These are phyloP conservation scores for Procambarus virginalis DNA, from an alignment of 1,140 invertebrate species.

Conservation along the genomic window DNA sequence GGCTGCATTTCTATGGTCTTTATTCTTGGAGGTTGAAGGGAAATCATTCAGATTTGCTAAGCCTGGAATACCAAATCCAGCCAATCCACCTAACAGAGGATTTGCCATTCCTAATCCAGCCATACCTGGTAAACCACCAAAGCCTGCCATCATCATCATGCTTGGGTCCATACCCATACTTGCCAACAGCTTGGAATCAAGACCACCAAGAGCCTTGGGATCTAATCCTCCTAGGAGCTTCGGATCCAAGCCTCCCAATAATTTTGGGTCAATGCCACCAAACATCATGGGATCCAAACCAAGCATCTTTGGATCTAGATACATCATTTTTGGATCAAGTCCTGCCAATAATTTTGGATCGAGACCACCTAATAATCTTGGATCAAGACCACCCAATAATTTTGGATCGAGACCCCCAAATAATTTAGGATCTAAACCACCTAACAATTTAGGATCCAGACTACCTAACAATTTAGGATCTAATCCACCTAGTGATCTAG, in stretches of 20 bases:
- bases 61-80: slow-evolving; percentile 64
- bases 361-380: slow-evolving; percentile 64
- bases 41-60: slow-evolving; percentile 29
- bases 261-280: slow-evolving; percentile 40
- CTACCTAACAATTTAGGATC: slow-evolving; percentile 68
- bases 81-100: slow-evolving; percentile 66
- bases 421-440: slow-evolving; percentile 67
- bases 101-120: slow-evolving; percentile 64
- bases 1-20: slow-evolving; percentile 60
- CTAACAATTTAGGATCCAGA: slow-evolving; percentile 69
- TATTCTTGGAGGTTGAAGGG: slow-evolving; percentile 64
- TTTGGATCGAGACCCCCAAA: slow-evolving; percentile 70
- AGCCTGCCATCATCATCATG: slow-evolving; percentile 70
- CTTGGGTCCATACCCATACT: slow-evolving; percentile 67
- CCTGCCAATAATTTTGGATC: slow-evolving; percentile 69
- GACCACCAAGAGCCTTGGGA: slow-evolving; percentile 57
- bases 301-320: slow-evolving; percentile 70
- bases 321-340: slow-evolving; percentile 65
- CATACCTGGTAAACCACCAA: slow-evolving; percentile 69
- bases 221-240: slow-evolving; percentile 52
- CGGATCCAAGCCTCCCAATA: slow-evolving; percentile 67
- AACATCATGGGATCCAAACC: slow-evolving; percentile 70
- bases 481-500: slow-evolving; percentile 58
- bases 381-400: slow-evolving; percentile 67
- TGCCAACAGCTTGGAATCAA: slow-evolving; percentile 71